Percentiles rank a stretch among this genome's conserved stretches.
Conservation (phyloP, 35 echinoderm and acorn worm genomes). For the Ptychodera flava region DNA sequence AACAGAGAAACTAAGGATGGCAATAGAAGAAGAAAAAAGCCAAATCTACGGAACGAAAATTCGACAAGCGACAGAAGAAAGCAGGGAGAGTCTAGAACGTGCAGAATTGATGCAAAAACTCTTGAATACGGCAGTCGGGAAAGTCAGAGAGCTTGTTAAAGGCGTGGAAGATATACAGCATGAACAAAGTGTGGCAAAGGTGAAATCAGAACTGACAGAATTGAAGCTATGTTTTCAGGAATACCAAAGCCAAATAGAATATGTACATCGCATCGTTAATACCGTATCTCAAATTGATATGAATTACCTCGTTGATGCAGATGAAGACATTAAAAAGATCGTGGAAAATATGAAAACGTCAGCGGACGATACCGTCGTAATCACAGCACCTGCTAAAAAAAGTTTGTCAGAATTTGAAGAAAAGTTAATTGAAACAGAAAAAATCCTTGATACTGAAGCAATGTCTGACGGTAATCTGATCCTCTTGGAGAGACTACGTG, state of each 20-base stretch:
- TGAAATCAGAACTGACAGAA: background rate
- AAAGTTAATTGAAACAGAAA: background rate
- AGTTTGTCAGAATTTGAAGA: background rate
- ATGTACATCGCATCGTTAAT: background rate
- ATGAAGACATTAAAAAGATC: background rate
- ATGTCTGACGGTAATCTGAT: background rate
- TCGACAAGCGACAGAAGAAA: background rate
- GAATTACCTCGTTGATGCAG: background rate
- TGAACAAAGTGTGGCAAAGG: background rate
- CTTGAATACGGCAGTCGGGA: background rate
- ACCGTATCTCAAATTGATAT: background rate
- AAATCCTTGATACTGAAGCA: background rate
- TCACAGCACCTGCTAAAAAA: background rate
- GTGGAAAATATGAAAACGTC: background rate
- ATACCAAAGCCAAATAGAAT: background rate
- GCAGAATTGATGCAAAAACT: background rate
- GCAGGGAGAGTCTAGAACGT: background rate
- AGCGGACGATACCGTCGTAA: background rate
- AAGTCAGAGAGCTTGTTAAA: background rate
- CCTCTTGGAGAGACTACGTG: background rate
- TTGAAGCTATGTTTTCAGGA: background rate
- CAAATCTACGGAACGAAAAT: background rate
- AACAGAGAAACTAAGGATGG: background rate
- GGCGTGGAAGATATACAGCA: background rate
- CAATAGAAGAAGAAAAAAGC: background rate